Evolutionary conservation across 2,113 vertebrate species (phyloP), one percentile per base, ranked within the genome.

Genomic region (Taxidea taxus): DNA sequence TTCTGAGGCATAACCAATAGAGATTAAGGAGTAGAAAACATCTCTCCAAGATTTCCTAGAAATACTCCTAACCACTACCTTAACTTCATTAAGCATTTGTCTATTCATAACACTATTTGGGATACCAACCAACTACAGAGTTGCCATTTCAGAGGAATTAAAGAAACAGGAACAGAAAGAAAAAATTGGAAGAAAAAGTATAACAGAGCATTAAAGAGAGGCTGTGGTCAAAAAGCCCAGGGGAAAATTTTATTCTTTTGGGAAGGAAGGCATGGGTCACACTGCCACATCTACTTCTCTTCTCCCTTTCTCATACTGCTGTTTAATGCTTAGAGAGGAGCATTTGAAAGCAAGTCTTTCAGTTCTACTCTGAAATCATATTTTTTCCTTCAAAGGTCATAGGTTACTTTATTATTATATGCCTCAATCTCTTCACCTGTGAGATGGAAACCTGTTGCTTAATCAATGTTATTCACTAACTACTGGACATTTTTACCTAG

Each of bases 401-500:
- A 94, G 83, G 12, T 94, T 82, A 80, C 34, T 92, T 91, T 83
- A 80, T 2, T 93, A 70, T 20, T 72, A 90, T 15, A 92, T 84
- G 94, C 16, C 34, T 97, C 70, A 47, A 85, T 85, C 90, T 88
- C 34, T 29, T 92, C 66, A 93, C 37, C 42, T 89, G 10, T 87
- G 72, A 72, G 83, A 86, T 34, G 37, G 25, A 91, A 89, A 78
- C 10, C 54, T 87, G 88, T 44, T 95, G 66, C 10, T 81, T 94
- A 87, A 91, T 86, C 72, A 90, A 62, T 54, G 10, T 81, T 90
- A 98, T 44, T 74, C 87, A 84, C 27, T 81, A 93, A 93, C 29
- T 89, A 51, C 23, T 37, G 51, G 29, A 37, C 23, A 91, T 93
- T 93, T 89, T 64, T 90, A 47, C n/a, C 72, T 42, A 85, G 18